A percentile compares a stretch with the other conserved stretches of the same genome.
Evolutionary conservation across 2,113 vertebrate genomes (phyloP).

Genomic region (Caretta caretta): DNA sequence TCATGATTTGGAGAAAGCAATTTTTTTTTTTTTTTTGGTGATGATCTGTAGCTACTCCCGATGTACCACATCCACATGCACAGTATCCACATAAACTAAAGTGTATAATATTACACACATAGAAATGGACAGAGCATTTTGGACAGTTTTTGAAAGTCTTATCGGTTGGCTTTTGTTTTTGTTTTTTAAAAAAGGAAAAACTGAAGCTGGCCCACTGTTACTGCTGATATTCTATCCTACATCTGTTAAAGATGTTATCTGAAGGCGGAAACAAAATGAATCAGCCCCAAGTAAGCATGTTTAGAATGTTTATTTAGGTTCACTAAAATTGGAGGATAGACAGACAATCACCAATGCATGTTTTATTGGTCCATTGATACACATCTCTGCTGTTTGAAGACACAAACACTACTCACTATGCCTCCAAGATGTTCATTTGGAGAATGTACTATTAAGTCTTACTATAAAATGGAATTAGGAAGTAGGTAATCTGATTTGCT

Average conservation of each 20-base stretch:
- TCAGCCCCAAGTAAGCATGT: not conserved
- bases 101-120: not conserved
- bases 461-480: constrained; percentile 16
- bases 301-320: not conserved
- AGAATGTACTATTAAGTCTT: not conserved
- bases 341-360: not conserved
- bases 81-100: not conserved
- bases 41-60: accelerated
- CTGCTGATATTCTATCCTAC: not conserved
- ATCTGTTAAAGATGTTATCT: not conserved
- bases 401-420: not conserved
- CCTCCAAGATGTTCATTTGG: not conserved
- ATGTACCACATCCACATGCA: not conserved
- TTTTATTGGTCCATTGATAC: not conserved
- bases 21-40: not conserved
- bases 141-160: not conserved
- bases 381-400: not conserved
- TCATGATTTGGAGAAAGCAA: not conserved
- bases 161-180: not conserved
- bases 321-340: not conserved
- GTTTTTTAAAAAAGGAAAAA: not conserved
- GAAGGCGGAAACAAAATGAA: not conserved
- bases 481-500: not conserved
- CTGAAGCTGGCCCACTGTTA: not conserved
- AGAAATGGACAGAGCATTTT: not conserved